Conservation (phyloP, 2,888 invertebrate genomes). For the Athalia circularis region DNA sequence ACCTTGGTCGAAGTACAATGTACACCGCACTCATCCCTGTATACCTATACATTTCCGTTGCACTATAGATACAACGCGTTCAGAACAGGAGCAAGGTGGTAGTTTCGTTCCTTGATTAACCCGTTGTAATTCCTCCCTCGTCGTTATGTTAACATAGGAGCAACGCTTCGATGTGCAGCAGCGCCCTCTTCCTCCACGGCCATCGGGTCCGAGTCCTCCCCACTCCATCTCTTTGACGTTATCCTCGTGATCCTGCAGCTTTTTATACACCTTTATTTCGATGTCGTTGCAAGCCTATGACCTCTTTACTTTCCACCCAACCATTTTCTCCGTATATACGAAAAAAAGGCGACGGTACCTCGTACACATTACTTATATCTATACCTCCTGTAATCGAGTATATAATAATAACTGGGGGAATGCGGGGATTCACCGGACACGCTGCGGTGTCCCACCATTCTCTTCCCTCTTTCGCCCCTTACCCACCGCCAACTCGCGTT, state of each 20-base stretch:
- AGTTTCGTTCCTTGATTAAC: slow-evolving; percentile 60
- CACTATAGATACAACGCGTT: slow-evolving; percentile 23
- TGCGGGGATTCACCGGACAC: slow-evolving; percentile 26
- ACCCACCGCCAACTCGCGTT: no score
- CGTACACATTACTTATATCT: neutral
- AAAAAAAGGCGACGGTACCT: neutral
- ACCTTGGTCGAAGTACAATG: no score
- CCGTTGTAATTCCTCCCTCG: slow-evolving; percentile 64
- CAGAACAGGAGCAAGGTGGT: slow-evolving; percentile 10
- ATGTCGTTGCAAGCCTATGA: slow-evolving; percentile 40
- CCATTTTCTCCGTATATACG: slow-evolving; percentile 25
- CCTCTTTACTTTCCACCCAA: slow-evolving; percentile 26
- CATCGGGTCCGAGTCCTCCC: neutral
- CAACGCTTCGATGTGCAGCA: neutral
- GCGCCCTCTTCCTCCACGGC: neutral
- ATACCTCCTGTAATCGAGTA: neutral
- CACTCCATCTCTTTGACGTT: neutral
- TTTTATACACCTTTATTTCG: slow-evolving; percentile 41
- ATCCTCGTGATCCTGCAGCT: slow-evolving; percentile 36
- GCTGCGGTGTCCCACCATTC: neutral
- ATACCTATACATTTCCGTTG: neutral
- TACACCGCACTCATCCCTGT: no score
- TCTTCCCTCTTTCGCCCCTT: no score
- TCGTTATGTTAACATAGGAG: slow-evolving; percentile 59
- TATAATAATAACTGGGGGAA: neutral